phyloP scores from a whole-genome alignment of 1,140 invertebrate genomes.

The Brachionus rubens region DNA sequence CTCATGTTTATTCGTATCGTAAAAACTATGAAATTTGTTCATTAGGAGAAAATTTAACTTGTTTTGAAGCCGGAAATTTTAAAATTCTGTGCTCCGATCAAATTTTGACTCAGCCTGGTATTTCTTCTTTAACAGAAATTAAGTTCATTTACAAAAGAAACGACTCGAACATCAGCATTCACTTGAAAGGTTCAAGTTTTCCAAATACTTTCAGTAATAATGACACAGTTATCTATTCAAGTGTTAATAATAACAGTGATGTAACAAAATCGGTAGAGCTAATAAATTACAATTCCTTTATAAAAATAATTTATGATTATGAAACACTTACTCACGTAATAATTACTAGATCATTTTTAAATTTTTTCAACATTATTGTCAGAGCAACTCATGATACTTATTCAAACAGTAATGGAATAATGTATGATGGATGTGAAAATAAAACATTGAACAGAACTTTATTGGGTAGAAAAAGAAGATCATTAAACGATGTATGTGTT shows the following conservation, averaged over 20 bases:
- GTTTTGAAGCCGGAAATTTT: not conserved
- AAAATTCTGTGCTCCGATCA: not conserved
- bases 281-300: not conserved
- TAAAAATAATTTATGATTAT: not conserved
- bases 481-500: too few relatives aligned
- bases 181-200: not conserved
- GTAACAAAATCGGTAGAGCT: not conserved
- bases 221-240: not conserved
- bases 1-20: not conserved
- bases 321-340: not conserved
- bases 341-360: not conserved
- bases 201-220: not conserved
- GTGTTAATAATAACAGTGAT: too few relatives aligned
- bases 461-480: too few relatives aligned
- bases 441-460: too few relatives aligned
- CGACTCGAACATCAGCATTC: not conserved
- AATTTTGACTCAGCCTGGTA: not conserved
- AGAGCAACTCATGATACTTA: not conserved
- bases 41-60: not conserved
- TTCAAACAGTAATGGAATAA: not conserved
- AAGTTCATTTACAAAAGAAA: not conserved
- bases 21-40: constrained; percentile 4
- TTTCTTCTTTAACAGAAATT: not conserved
- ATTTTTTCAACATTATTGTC: not conserved
- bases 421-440: not conserved